Conservation (phyloP, 2,113 vertebrate species). For the Burhinus bistriatus region DNA sequence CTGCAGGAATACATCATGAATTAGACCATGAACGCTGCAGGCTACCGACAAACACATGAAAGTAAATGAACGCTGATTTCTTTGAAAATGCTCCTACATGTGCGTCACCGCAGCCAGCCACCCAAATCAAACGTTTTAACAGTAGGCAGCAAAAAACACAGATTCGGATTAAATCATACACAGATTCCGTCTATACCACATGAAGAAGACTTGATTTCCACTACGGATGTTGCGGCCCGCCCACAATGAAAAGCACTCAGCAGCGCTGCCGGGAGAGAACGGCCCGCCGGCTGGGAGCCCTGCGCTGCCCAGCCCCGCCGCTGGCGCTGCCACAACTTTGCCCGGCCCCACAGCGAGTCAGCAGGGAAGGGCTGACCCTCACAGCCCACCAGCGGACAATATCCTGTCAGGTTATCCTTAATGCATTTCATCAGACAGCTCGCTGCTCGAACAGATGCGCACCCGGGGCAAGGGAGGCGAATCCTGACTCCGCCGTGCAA, state of each 20-base stretch:
- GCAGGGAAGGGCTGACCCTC: background rate
- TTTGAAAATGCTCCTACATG: background rate
- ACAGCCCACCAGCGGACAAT: too few relatives aligned
- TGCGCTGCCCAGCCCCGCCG: background rate
- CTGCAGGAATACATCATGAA: background rate
- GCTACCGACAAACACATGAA: background rate
- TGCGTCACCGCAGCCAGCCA: background rate
- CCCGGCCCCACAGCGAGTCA: background rate
- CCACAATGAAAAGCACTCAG: background rate
- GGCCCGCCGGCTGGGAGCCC: too few relatives aligned
- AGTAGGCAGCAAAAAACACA: background rate
- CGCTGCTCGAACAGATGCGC: background rate
- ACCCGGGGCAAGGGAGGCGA: background rate
- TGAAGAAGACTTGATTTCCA: background rate
- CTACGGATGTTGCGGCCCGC: accelerated
- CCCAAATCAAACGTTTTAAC: background rate
- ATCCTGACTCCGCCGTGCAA: accelerated
- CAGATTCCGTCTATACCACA: background rate
- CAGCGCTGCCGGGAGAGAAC: accelerated
- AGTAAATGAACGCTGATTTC: background rate
- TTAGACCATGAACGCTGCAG: background rate
- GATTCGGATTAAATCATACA: background rate
- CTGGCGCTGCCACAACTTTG: accelerated
- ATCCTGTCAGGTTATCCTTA: accelerated
- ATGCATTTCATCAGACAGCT: accelerated